A percentile compares a stretch with the other conserved stretches of the same genome.
phyloP scores from a whole-genome alignment of 2,888 invertebrate species.

The Volucella zonaria region DNA sequence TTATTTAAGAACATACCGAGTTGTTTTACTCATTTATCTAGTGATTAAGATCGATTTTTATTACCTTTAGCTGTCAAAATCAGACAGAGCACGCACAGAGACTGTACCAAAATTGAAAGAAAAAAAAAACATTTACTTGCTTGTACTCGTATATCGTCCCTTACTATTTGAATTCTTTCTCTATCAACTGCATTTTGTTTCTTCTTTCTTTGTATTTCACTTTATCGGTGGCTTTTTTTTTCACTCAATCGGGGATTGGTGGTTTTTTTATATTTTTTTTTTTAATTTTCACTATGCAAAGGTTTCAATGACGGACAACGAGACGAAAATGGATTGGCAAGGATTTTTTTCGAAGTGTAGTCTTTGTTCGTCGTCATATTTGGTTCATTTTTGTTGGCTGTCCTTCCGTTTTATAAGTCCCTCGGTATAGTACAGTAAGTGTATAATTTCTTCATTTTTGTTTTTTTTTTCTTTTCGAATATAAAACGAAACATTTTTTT shows the following conservation, averaged over 20 bases:
- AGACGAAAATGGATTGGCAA: constrained; percentile 69
- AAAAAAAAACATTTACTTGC: constrained; percentile 13
- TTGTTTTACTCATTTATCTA: neutral
- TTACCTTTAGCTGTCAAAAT: constrained; percentile 44
- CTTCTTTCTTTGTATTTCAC: constrained; percentile 43
- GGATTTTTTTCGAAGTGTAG: constrained; percentile 47
- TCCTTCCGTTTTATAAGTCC: constrained; percentile 62
- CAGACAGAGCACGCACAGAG: constrained; percentile 34
- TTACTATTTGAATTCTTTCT: constrained; percentile 67
- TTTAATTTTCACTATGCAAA: constrained; percentile 28
- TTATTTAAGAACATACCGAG: constrained; percentile 5
- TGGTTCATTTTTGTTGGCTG: constrained; percentile 31
- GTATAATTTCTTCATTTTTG: constrained; percentile 21
- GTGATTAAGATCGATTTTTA: constrained; percentile 12
- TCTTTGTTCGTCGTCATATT: constrained; percentile 37
- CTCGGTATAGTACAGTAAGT: constrained; percentile 33
- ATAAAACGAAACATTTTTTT: constrained; percentile 34
- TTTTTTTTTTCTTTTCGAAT: constrained; percentile 35
- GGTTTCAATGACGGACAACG: constrained; percentile 63
- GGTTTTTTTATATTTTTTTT: constrained; percentile 22
- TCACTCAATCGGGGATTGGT: constrained; percentile 28
- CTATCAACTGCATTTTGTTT: constrained; percentile 65
- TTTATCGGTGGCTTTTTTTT: constrained; percentile 65
- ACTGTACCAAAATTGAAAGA: constrained; percentile 63
- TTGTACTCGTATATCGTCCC: constrained; percentile 17